A percentile compares a stretch with the other conserved stretches of the same genome.
Conservation (phyloP, 2,888 invertebrate species). For the Tenodera sinensis region DNA sequence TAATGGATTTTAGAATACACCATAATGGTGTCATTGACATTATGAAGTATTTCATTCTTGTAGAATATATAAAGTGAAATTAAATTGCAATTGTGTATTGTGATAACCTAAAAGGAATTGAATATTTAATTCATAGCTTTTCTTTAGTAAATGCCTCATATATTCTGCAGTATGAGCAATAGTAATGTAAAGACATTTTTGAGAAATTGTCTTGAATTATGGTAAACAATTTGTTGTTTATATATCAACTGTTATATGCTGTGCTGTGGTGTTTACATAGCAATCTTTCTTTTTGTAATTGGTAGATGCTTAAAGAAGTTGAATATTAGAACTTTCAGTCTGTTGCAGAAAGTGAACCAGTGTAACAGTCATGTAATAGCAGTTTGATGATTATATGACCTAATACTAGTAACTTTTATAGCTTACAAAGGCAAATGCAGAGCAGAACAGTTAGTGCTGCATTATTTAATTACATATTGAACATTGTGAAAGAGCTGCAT, state of each 20-base stretch:
- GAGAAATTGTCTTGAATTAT: neutral
- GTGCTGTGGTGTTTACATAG: neutral
- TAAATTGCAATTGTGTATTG: neutral
- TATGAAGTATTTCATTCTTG: neutral
- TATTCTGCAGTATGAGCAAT: neutral
- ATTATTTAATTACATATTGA: too few relatives aligned
- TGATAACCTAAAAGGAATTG: neutral
- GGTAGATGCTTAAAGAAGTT: neutral
- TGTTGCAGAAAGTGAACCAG: neutral
- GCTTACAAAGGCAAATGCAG: neutral
- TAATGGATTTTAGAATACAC: neutral
- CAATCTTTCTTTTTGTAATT: neutral
- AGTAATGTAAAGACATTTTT: neutral
- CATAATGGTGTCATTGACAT: neutral
- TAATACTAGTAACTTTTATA: neutral
- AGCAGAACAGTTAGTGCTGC: neutral
- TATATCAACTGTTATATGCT: neutral
- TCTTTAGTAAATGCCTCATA: neutral
- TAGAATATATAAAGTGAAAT: neutral
- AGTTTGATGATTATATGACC: neutral
- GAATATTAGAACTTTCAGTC: neutral
- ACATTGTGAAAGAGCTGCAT: too few relatives aligned
- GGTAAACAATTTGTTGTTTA: neutral
- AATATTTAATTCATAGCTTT: neutral
- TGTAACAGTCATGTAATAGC: neutral